Conservation (phyloP, 2,113 vertebrate species). For the Nothocercus nigrocapillus region DNA sequence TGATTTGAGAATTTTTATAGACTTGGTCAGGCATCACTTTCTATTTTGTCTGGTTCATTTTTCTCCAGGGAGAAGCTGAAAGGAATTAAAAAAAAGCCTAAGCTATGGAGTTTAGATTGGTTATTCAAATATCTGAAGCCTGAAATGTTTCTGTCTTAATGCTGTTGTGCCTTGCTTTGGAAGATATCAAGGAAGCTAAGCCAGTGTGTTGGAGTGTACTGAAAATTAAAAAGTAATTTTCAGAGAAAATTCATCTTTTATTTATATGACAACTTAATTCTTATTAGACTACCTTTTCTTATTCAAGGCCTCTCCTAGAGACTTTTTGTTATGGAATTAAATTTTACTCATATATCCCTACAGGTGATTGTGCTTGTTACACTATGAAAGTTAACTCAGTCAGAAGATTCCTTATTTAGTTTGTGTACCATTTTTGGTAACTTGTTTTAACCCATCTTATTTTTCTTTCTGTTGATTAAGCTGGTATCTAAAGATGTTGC, state of each 20-base stretch:
- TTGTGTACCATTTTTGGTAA: not conserved
- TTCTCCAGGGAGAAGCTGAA: not conserved
- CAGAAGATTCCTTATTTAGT: not conserved
- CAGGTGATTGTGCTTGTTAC: not conserved
- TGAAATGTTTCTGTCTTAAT: not conserved
- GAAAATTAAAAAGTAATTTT: not conserved
- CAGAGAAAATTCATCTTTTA: not conserved
- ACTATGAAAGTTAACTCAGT: not conserved
- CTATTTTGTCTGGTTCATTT: not conserved
- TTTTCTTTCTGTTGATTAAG: slow-evolving; percentile 73
- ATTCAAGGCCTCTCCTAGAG: not conserved
- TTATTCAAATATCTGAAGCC: not conserved
- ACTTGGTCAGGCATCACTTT: rapidly evolving
- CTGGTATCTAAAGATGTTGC: slow-evolving; percentile 99
- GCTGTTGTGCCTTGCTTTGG: not conserved
- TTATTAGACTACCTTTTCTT: not conserved
- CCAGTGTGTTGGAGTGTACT: not conserved
- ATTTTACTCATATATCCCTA: not conserved
- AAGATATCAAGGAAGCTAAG: not conserved
- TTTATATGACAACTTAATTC: not conserved
- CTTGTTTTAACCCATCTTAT: slow-evolving; percentile 12
- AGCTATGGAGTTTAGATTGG: not conserved
- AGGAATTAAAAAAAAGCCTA: not conserved
- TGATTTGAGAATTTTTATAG: not conserved
- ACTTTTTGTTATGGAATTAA: not conserved